Evolutionary conservation across 2,113 vertebrate genomes (phyloP).

Genomic region (Platichthys flesus): DNA sequence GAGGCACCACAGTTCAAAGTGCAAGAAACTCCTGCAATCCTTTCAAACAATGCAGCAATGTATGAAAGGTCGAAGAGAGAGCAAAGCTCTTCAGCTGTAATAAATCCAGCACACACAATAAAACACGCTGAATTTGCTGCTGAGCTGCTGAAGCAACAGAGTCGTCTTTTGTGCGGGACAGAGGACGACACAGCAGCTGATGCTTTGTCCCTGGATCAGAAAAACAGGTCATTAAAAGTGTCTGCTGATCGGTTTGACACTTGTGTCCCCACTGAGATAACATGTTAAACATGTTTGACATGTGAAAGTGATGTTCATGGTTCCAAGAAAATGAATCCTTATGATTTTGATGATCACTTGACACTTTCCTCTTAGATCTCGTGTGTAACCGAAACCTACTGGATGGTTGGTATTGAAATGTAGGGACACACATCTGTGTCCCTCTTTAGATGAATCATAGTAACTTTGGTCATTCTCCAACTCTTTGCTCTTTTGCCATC

Average conservation of each 20-base stretch:
- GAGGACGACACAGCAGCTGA: not conserved
- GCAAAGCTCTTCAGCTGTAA: constrained; percentile 7
- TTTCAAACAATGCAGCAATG: constrained; percentile 44
- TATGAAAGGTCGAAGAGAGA: constrained; percentile 23
- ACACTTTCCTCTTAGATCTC: too few relatives aligned
- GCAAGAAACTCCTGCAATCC: constrained; percentile 39
- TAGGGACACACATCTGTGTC: too few relatives aligned
- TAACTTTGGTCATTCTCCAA: not conserved
- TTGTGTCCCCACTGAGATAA: not conserved
- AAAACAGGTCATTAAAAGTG: not conserved
- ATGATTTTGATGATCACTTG: not conserved
- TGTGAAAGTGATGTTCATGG: not conserved
- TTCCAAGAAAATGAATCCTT: not conserved
- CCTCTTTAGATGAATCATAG: too few relatives aligned
- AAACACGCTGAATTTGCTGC: constrained; percentile 10
- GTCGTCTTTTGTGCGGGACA: not conserved
- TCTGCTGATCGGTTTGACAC: not conserved
- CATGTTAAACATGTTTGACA: too few relatives aligned
- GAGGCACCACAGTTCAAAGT: constrained; percentile 18
- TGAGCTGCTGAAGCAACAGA: constrained; percentile 22
- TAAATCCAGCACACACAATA: constrained; percentile 30
- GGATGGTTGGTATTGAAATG: too few relatives aligned
- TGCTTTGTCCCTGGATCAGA: not conserved
- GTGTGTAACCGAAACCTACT: too few relatives aligned
- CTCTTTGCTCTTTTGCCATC: not conserved